These are phyloP conservation scores for Acanthisitta chloris DNA, from an alignment of 2,113 vertebrate genomes.

Conservation along the genomic window DNA sequence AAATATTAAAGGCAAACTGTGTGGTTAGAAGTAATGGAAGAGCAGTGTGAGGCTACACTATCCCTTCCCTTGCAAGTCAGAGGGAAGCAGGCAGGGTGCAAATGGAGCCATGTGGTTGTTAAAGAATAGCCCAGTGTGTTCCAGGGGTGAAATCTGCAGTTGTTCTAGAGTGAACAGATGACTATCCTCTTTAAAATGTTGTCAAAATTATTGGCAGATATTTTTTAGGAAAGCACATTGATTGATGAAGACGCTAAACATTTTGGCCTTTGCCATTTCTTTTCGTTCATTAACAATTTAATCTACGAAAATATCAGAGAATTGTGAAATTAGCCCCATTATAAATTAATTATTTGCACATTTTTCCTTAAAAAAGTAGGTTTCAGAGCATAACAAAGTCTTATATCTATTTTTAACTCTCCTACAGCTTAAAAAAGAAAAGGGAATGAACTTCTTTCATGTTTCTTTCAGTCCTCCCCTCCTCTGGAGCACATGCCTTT, in stretches of 20 bases:
- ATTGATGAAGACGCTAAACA: conserved; percentile 21
- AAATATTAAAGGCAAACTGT: background rate
- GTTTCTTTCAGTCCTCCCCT: background rate
- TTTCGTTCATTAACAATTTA: conserved; percentile 7
- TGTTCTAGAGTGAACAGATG: conserved; percentile 12
- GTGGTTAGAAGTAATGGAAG: background rate
- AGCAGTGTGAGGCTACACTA: background rate
- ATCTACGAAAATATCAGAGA: conserved; percentile 7
- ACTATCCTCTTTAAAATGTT: conserved; percentile 54
- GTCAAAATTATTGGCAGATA: conserved; percentile 49
- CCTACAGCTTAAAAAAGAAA: background rate
- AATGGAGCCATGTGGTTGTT: background rate
- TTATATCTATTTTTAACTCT: background rate
- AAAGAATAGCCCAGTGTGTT: background rate
- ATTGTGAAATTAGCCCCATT: background rate
- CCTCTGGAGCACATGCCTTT: background rate
- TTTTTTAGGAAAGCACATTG: conserved; percentile 39
- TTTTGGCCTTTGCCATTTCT: conserved; percentile 14
- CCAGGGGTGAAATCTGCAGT: background rate
- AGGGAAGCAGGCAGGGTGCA: background rate
- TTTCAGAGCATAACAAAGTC: background rate
- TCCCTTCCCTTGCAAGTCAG: background rate
- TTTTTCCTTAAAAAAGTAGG: background rate
- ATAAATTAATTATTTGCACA: background rate
- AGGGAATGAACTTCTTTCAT: background rate